Evolutionary conservation across 2,113 vertebrate genomes (phyloP).

Genomic region (Tachycineta bicolor): DNA sequence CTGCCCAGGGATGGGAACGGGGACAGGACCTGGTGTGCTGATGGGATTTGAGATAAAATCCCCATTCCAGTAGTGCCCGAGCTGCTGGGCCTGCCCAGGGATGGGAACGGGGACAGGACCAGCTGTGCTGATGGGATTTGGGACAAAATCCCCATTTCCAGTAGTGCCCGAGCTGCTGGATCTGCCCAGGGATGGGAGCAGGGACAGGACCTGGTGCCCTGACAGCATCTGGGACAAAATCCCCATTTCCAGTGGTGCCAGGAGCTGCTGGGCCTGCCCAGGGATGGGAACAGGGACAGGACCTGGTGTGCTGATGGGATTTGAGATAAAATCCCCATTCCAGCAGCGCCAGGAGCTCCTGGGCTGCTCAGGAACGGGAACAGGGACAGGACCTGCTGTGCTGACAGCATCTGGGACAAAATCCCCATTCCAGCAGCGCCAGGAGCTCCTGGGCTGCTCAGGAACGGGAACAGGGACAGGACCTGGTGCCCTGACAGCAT

Average conservation of each 20-base stretch:
- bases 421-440: too few relatives aligned
- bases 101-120: too few relatives aligned
- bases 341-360: rapidly evolving
- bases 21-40: not conserved
- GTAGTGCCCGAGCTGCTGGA: not conserved
- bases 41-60: rapidly evolving
- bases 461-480: too few relatives aligned
- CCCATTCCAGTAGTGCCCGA: not conserved
- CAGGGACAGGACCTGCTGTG: not conserved
- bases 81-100: not conserved
- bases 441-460: too few relatives aligned
- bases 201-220: too few relatives aligned
- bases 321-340: too few relatives aligned
- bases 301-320: not conserved
- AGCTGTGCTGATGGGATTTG: rapidly evolving
- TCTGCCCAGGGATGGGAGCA: too few relatives aligned
- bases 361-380: not conserved
- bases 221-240: too few relatives aligned
- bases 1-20: too few relatives aligned
- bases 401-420: not conserved
- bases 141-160: not conserved
- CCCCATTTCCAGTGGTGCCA: too few relatives aligned
- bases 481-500: rapidly evolving
- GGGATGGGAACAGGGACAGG: too few relatives aligned
- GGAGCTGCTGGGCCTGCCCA: not conserved